Evolutionary conservation across 1,140 invertebrate species (phyloP).

Genomic region (Lamellibrachia luymesi): DNA sequence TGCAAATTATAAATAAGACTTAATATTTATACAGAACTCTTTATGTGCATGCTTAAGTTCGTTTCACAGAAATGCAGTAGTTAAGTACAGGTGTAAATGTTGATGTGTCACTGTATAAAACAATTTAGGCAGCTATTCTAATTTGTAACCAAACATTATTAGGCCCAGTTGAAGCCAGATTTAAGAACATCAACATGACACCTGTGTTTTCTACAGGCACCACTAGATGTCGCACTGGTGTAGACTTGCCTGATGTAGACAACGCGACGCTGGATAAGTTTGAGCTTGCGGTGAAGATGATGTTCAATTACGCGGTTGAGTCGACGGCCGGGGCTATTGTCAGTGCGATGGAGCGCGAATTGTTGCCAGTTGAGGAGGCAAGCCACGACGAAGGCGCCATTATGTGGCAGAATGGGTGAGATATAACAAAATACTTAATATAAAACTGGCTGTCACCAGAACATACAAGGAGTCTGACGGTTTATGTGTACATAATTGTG

Average conservation of each 20-base stretch:
- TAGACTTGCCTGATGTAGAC: neutral
- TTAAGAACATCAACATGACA: neutral
- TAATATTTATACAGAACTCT: no score
- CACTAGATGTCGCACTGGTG: neutral
- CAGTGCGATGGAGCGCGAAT: conserved; percentile 77
- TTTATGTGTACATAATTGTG: neutral
- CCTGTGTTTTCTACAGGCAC: neutral
- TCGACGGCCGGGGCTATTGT: conserved; percentile 77
- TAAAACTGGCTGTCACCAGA: no score
- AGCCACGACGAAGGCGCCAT: conserved; percentile 60
- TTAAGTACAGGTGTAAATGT: neutral
- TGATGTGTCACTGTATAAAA: no score
- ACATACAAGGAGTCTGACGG: no score
- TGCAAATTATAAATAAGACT: no score
- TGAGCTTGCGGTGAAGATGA: conserved; percentile 82
- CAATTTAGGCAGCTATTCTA: neutral
- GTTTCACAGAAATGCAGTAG: no score
- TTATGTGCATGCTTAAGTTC: neutral
- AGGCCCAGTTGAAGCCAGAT: neutral
- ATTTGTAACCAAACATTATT: neutral
- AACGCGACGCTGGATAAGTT: conserved; percentile 19
- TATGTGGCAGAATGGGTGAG: conserved; percentile 63
- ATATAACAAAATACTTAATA: neutral
- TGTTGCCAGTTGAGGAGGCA: conserved; percentile 68
- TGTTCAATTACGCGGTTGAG: conserved; percentile 87